These are phyloP conservation scores for Scaptomyza graminum DNA, from an alignment of 1,140 invertebrate species.

Conservation along the genomic window DNA sequence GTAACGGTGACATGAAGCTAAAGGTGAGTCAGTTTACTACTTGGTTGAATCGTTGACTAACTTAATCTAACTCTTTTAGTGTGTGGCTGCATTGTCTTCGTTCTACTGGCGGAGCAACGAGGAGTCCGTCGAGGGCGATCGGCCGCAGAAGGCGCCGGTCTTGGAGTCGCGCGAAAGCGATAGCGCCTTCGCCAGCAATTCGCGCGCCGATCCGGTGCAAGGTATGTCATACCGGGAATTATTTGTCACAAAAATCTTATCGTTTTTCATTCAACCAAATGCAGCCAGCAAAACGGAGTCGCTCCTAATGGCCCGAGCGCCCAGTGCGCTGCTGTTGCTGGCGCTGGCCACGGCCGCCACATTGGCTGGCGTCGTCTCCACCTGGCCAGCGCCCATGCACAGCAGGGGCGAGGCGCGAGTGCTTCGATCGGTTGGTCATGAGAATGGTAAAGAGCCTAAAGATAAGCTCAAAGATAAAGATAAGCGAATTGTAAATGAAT, in stretches of 20 bases:
- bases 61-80: slow-evolving; percentile 82
- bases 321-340: slow-evolving; percentile 58
- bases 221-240: slow-evolving; percentile 84
- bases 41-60: not conserved
- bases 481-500: slow-evolving; percentile 25
- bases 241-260: slow-evolving; percentile 84
- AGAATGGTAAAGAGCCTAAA: slow-evolving; percentile 10
- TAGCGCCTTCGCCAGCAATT: slow-evolving; percentile 83
- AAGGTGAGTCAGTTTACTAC: slow-evolving; percentile 82
- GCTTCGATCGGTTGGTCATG: slow-evolving; percentile 19
- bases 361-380: slow-evolving; percentile 45
- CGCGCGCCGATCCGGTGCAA: slow-evolving; percentile 86
- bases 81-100: slow-evolving; percentile 88
- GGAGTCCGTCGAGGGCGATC: slow-evolving; percentile 89
- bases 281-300: slow-evolving; percentile 82
- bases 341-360: slow-evolving; percentile 58
- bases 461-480: slow-evolving; percentile 24
- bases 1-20: slow-evolving; percentile 88
- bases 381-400: slow-evolving; percentile 40
- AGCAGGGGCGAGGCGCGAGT: slow-evolving; percentile 37
- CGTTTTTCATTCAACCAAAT: slow-evolving; percentile 83
- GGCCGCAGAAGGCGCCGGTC: slow-evolving; percentile 86
- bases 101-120: slow-evolving; percentile 90
- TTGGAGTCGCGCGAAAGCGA: slow-evolving; percentile 87
- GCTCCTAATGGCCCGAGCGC: slow-evolving; percentile 52